Conservation (phyloP, 2,797 vertebrate species). For the Anguilla anguilla region DNA sequence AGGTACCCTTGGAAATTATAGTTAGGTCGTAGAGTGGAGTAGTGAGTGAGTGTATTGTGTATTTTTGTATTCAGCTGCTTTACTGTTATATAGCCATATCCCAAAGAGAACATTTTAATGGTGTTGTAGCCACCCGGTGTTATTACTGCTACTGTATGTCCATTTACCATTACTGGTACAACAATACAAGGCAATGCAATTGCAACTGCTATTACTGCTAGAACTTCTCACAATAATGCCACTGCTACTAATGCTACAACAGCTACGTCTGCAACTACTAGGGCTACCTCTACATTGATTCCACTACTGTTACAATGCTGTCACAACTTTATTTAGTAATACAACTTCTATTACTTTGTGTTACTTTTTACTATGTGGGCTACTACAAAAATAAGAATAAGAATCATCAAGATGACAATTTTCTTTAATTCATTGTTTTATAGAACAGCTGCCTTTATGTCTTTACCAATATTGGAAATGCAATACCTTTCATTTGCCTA, state of each 20-base stretch:
- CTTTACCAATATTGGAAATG: not conserved
- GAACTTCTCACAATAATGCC: not conserved
- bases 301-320: not conserved
- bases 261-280: not conserved
- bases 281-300: not conserved
- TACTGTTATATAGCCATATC: not conserved
- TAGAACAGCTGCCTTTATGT: not conserved
- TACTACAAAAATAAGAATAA: not conserved
- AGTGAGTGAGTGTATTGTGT: not conserved
- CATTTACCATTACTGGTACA: not conserved
- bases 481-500: not conserved
- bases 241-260: not conserved
- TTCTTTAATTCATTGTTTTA: not conserved
- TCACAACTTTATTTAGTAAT: not conserved
- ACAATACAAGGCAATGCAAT: not conserved
- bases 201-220: not conserved
- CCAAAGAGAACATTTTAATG: not conserved
- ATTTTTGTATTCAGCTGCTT: not conserved
- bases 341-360: not conserved
- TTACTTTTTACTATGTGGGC: not conserved
- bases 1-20: constrained; percentile 3
- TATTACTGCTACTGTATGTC: not conserved
- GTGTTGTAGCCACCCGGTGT: not conserved
- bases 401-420: not conserved
- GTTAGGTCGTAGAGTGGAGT: constrained; percentile 7